Conservation (phyloP, 1,140 invertebrate genomes). For the Hylyphantes graminicola region DNA sequence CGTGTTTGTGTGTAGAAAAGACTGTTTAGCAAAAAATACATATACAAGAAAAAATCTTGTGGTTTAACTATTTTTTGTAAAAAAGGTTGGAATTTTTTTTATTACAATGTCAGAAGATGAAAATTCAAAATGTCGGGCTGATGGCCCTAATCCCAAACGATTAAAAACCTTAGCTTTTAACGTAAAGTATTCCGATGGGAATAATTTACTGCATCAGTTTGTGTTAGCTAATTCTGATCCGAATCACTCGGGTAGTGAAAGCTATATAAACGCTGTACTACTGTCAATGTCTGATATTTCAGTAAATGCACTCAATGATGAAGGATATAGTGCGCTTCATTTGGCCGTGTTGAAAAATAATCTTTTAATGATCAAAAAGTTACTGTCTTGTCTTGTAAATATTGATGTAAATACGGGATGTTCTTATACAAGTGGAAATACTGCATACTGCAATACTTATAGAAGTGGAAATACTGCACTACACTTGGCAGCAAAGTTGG, state of each 20-base stretch:
- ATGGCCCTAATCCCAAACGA: too few species aligned
- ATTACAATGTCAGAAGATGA: too few species aligned
- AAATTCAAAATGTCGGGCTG: too few species aligned
- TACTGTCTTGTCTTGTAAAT: background rate
- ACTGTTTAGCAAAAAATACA: too few species aligned
- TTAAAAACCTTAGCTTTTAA: background rate
- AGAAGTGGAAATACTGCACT: background rate
- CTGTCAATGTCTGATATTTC: background rate
- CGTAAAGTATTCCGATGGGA: background rate
- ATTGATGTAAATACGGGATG: background rate
- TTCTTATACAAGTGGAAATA: too few species aligned
- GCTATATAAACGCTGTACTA: background rate
- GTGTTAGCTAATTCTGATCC: background rate
- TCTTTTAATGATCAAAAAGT: background rate
- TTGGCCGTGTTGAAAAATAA: background rate
- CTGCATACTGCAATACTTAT: background rate
- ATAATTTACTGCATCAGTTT: constrained; percentile 1
- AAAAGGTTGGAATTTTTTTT: too few species aligned
- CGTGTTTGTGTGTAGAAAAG: too few species aligned
- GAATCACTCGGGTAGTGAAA: background rate
- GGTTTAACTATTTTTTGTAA: too few species aligned
- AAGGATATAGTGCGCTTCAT: too few species aligned
- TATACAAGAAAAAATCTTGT: too few species aligned
- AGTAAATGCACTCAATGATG: background rate
- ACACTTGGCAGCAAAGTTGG: too few species aligned